A percentile compares a stretch with the other conserved stretches of the same genome.
Evolutionary conservation across 2,797 vertebrate genomes (phyloP).

Genomic region (Neosilurus mollespiculum): DNA sequence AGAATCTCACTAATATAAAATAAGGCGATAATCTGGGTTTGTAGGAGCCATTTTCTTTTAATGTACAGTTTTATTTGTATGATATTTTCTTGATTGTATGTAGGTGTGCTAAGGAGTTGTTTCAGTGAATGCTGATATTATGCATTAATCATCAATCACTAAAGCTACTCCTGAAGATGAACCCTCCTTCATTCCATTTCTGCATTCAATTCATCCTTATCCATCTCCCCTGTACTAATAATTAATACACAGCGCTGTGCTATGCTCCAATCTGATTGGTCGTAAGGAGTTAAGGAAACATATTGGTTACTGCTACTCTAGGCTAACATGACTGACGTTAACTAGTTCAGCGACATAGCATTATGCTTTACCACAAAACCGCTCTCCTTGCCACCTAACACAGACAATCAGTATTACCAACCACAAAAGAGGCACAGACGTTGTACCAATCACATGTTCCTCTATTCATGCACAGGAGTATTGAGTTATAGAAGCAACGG

Average conservation of each 20-base stretch:
- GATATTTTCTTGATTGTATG: background rate
- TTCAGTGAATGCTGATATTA: conserved; percentile 1
- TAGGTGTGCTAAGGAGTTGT: background rate
- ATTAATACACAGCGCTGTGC: background rate
- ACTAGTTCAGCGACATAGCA: background rate
- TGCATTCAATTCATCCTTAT: background rate
- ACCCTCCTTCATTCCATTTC: background rate
- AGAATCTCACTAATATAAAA: conserved; percentile 45
- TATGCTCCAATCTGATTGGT: background rate
- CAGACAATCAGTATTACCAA: background rate
- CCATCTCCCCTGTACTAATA: background rate
- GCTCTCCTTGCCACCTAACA: background rate
- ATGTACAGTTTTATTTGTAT: conserved; percentile 15
- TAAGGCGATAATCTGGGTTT: conserved; percentile 39
- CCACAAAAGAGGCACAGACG: background rate
- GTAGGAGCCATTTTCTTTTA: background rate
- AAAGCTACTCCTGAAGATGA: conserved; percentile 22
- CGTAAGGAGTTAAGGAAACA: background rate
- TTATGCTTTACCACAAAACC: background rate
- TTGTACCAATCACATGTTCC: background rate
- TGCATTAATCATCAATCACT: background rate
- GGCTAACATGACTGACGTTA: background rate
- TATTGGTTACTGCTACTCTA: background rate
- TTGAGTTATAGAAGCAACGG: background rate
- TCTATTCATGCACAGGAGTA: background rate